phyloP scores from a whole-genome alignment of 1,140 invertebrate genomes.

The Ceratina calcarata region DNA sequence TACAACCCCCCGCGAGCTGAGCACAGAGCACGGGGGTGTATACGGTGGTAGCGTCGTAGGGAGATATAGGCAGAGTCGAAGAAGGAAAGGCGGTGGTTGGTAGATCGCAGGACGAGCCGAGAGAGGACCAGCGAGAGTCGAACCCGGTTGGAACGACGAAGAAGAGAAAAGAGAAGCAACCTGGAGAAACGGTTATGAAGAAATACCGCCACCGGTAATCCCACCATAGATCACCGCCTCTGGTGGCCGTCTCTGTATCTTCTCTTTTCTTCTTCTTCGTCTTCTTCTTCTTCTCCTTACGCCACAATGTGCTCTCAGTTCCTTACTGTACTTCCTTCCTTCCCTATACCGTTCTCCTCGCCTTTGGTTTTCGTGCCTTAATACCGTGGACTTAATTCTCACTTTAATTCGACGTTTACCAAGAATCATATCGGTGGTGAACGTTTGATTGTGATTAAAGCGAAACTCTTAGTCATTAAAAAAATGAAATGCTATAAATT shows the following conservation, averaged over 20 bases:
- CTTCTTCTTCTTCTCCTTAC: conserved; percentile 54
- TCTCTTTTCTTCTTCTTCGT: conserved; percentile 58
- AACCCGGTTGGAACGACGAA: conserved; percentile 40
- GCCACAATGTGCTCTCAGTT: conserved; percentile 25
- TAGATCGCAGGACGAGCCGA: conserved; percentile 44
- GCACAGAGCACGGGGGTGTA: conserved; percentile 53
- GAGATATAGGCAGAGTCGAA: conserved; percentile 62
- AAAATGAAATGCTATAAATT: neutral
- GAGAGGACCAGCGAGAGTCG: conserved; percentile 38
- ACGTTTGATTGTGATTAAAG: conserved; percentile 21
- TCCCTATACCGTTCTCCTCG: conserved; percentile 18
- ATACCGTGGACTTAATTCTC: conserved; percentile 66
- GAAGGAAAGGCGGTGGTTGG: conserved; percentile 53
- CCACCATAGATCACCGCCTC: conserved; percentile 76
- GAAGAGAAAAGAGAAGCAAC: conserved; percentile 57
- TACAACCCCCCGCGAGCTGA: conserved; percentile 78
- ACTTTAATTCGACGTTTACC: conserved; percentile 49
- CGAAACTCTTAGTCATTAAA: neutral
- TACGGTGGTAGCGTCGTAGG: conserved; percentile 52
- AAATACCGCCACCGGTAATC: conserved; percentile 79
- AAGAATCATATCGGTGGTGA: conserved; percentile 3
- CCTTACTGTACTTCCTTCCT: conserved; percentile 24
- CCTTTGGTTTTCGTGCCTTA: conserved; percentile 51
- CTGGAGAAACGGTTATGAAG: conserved; percentile 76
- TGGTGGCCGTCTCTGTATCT: conserved; percentile 70